Percentiles rank a stretch among this genome's conserved stretches.
These are phyloP conservation scores for Lepidurus couesii DNA, from an alignment of 1,140 invertebrate genomes.

Conservation along the genomic window DNA sequence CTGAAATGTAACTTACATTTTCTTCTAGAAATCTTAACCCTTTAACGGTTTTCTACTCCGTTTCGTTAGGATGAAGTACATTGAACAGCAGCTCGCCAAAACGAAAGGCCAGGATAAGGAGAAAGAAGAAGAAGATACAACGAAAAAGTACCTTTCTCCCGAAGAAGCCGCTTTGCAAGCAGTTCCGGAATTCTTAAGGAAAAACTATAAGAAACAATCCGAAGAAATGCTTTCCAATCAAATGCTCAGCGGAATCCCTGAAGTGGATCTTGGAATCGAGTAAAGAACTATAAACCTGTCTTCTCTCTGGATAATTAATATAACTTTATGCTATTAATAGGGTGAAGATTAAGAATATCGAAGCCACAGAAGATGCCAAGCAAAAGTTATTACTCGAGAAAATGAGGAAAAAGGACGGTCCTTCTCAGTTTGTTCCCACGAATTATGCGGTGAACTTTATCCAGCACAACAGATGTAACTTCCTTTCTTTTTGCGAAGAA, in stretches of 20 bases:
- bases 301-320: constrained; percentile 25
- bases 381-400: constrained; percentile 80
- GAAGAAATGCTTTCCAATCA: constrained; percentile 99
- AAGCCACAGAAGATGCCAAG: constrained; percentile 96
- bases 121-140: constrained; percentile 46
- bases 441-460: constrained; percentile 98
- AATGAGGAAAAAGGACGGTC: constrained; percentile 85
- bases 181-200: constrained; percentile 77
- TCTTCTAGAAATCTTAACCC: constrained; percentile 33
- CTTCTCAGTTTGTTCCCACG: constrained; percentile 92
- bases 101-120: constrained; percentile 62
- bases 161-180: constrained; percentile 79
- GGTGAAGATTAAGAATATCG: constrained; percentile 95
- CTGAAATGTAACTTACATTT: constrained; percentile 73
- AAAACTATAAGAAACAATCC: constrained; percentile 71
- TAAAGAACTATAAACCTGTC: constrained; percentile 46
- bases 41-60: constrained; percentile 29
- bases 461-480: constrained; percentile 83
- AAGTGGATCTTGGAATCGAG: constrained; percentile 98
- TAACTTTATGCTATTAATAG: constrained; percentile 46
- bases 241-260: constrained; percentile 99
- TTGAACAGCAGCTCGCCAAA: constrained; percentile 85
- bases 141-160: constrained; percentile 61
- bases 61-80: constrained; percentile 81
- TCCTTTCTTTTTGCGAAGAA: constrained; percentile 26